Evolutionary conservation across 2,113 vertebrate genomes (phyloP).

Genomic region (Rhinichthys klamathensis): DNA sequence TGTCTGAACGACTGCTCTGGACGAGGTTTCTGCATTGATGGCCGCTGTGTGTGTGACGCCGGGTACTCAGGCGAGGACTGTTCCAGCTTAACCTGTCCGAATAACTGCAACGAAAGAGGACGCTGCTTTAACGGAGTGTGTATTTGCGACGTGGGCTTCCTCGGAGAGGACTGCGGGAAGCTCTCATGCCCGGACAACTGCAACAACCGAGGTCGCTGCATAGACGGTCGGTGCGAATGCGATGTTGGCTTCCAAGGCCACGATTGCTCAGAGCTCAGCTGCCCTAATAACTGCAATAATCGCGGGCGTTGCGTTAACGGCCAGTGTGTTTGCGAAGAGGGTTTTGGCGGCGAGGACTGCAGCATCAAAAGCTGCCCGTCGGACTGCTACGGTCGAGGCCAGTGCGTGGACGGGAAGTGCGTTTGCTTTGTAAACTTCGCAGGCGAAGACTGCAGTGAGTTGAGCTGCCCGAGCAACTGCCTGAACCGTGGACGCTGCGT

Average conservation of each 20-base stretch:
- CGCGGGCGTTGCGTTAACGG: conserved; percentile 85
- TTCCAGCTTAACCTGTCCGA: conserved; percentile 78
- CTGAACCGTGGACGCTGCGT: conserved; percentile 76
- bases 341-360: conserved; percentile 83
- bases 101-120: conserved; percentile 79
- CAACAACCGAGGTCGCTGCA: conserved; percentile 79
- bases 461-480: conserved; percentile 80
- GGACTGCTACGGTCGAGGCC: conserved; percentile 80
- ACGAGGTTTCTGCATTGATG: conserved; percentile 79
- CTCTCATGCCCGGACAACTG: conserved; percentile 85
- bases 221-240: conserved; percentile 85
- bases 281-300: conserved; percentile 79
- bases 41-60: conserved; percentile 82
- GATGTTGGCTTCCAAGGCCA: conserved; percentile 79
- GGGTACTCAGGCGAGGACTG: conserved; percentile 85
- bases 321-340: conserved; percentile 83
- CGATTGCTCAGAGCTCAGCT: conserved; percentile 83
- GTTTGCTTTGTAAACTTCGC: conserved; percentile 80
- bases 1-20: conserved; percentile 80
- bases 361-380: conserved; percentile 79
- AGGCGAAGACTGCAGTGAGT: conserved; percentile 77
- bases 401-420: conserved; percentile 81
- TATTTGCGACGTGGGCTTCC: conserved; percentile 80
- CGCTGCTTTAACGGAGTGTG: conserved; percentile 81
- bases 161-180: conserved; percentile 81